A percentile compares a stretch with the other conserved stretches of the same genome.
Conservation (phyloP, 2,113 vertebrate genomes). For the Nanorana parkeri region DNA sequence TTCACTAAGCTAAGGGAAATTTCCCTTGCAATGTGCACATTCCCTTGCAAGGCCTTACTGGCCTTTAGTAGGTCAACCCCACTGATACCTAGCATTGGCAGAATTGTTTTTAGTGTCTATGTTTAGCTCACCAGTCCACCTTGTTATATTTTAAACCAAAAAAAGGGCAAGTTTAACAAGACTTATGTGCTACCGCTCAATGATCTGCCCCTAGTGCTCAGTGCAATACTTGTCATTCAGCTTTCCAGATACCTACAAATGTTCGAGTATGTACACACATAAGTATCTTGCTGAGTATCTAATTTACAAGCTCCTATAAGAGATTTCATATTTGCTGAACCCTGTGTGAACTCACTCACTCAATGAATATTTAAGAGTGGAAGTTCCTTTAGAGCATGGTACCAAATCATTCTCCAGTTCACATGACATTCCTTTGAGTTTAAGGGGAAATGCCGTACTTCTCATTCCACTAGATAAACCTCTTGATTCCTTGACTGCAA, state of each 20-base stretch:
- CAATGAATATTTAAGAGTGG: conserved; percentile 45
- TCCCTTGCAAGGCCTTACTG: too few relatives aligned
- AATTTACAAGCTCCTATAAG: not conserved
- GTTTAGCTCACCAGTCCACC: too few relatives aligned
- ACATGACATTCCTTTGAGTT: conserved; percentile 56
- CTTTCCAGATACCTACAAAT: not conserved
- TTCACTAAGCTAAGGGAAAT: too few relatives aligned
- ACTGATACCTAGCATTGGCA: too few relatives aligned
- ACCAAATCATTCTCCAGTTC: conserved; percentile 47
- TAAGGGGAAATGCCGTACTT: conserved; percentile 41
- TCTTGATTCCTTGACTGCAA: conserved; percentile 6
- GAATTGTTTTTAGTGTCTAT: too few relatives aligned
- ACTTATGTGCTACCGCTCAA: not conserved
- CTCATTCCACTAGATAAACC: conserved; percentile 24
- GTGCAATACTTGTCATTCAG: not conserved
- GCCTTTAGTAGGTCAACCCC: too few relatives aligned
- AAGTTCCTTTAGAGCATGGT: conserved; percentile 54
- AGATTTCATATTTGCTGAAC: conserved; percentile 51
- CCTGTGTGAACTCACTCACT: conserved; percentile 39
- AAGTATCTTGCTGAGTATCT: not conserved
- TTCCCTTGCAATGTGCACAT: too few relatives aligned
- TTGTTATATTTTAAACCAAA: not conserved
- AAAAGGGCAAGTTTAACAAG: not conserved
- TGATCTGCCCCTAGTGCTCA: not conserved
- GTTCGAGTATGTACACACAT: not conserved